Evolutionary conservation across 2,113 vertebrate species (phyloP).

Genomic region (Hylia prasina): DNA sequence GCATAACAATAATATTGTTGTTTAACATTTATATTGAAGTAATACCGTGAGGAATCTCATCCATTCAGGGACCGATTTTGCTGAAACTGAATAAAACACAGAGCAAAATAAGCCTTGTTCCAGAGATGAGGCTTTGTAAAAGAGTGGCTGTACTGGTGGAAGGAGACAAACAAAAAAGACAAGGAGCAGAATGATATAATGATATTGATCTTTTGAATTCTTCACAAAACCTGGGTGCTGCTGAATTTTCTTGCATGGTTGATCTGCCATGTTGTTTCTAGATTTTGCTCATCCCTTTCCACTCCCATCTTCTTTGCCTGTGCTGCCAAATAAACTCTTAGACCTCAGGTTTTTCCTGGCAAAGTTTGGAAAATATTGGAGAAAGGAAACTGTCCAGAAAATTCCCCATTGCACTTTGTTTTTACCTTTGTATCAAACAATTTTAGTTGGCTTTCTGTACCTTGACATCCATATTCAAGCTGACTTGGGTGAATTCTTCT

Average conservation of each 20-base stretch:
- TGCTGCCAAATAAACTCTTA: not conserved
- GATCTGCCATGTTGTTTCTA: not conserved
- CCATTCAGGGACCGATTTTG: not conserved
- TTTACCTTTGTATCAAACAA: accelerated
- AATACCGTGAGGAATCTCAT: constrained; percentile 11
- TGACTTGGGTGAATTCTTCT: not conserved
- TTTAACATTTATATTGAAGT: constrained; percentile 54
- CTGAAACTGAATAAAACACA: not conserved
- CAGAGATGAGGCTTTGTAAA: not conserved
- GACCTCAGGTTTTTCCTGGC: not conserved
- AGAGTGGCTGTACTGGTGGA: not conserved
- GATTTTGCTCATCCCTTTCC: not conserved
- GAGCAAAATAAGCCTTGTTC: not conserved
- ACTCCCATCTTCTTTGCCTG: not conserved
- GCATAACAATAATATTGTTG: constrained; percentile 60
- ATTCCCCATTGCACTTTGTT: not conserved
- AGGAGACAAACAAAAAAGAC: not conserved
- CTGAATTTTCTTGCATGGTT: not conserved
- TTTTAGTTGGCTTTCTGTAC: not conserved
- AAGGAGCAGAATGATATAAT: not conserved
- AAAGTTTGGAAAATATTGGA: not conserved
- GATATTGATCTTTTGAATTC: not conserved
- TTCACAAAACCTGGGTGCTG: not conserved
- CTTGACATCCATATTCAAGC: not conserved
- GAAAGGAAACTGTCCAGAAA: not conserved